phyloP scores from a whole-genome alignment of 2,797 vertebrate species.

The Rhinatrema bivittatum region DNA sequence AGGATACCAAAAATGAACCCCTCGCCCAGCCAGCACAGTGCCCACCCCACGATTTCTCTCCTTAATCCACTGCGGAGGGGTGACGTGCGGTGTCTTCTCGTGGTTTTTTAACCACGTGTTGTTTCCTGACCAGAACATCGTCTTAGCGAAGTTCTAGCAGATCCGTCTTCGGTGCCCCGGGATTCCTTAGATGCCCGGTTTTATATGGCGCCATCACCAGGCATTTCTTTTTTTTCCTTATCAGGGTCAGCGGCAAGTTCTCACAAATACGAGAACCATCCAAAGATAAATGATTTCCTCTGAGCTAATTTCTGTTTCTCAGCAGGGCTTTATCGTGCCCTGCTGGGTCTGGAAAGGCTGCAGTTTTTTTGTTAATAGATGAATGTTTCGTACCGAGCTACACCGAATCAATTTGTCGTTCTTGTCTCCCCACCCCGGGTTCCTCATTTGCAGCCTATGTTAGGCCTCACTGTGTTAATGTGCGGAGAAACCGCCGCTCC shows the following conservation, averaged over 20 bases:
- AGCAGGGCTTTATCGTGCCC: constrained; percentile 34
- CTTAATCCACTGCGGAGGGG: neutral
- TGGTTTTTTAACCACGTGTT: neutral
- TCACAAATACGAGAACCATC: constrained; percentile 33
- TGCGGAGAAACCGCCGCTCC: no score
- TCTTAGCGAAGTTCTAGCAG: no score
- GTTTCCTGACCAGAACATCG: no score
- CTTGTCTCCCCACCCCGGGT: constrained; percentile 31
- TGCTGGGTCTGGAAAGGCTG: constrained; percentile 41
- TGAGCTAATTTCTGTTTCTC: constrained; percentile 51
- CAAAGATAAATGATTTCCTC: constrained; percentile 43
- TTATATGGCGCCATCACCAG: neutral
- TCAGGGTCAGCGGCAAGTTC: constrained; percentile 19
- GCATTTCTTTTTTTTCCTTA: neutral
- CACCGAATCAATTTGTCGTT: constrained; percentile 24
- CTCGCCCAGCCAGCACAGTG: no score
- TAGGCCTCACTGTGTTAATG: constrained; percentile 43
- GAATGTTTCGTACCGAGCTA: constrained; percentile 27
- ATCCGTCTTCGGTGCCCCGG: constrained; percentile 19
- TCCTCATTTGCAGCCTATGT: constrained; percentile 37
- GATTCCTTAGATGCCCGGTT: constrained; percentile 15
- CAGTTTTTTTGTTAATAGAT: constrained; percentile 42
- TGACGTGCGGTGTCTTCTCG: neutral
- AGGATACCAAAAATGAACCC: no score
- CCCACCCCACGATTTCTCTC: no score